Percentiles rank a stretch among this genome's conserved stretches.
Evolutionary conservation across 2,113 vertebrate species (phyloP).

Genomic region (Lipotes vexillifer): DNA sequence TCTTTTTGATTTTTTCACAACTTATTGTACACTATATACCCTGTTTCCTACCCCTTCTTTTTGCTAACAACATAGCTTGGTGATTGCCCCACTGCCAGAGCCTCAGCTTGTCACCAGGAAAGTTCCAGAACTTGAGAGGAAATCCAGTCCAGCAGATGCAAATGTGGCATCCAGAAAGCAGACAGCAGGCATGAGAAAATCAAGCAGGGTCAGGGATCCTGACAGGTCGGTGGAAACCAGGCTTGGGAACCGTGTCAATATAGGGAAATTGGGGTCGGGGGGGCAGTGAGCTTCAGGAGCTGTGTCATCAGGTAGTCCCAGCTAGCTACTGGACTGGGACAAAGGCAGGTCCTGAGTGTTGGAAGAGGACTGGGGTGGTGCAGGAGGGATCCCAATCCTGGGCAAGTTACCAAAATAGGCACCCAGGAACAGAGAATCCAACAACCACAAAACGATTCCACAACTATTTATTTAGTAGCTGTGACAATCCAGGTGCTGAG

Average conservation of each 20-base stretch:
- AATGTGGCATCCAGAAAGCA: neutral
- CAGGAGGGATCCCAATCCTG: slow-evolving; percentile 13
- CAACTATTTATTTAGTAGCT: slow-evolving; percentile 53
- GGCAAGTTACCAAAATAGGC: slow-evolving; percentile 35
- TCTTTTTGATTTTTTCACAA: neutral
- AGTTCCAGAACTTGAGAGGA: neutral
- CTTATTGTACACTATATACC: too few relatives aligned
- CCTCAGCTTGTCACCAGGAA: neutral
- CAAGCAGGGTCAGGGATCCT: neutral
- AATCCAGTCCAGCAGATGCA: neutral
- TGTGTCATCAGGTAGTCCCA: neutral
- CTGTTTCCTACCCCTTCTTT: neutral
- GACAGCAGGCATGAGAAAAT: neutral
- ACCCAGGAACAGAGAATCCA: neutral
- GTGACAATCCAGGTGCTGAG: slow-evolving; percentile 19
- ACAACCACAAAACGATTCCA: slow-evolving; percentile 37
- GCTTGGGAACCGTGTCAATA: neutral
- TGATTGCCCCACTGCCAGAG: neutral
- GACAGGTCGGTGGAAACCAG: neutral
- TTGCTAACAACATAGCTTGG: neutral
- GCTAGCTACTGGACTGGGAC: neutral
- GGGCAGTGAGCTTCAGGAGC: neutral
- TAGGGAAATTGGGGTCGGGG: neutral
- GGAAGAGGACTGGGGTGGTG: neutral
- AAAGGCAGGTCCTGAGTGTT: neutral